A percentile compares a stretch with the other conserved stretches of the same genome.
Conservation (phyloP, 2,888 invertebrate genomes). For the Drosophila rubida region DNA sequence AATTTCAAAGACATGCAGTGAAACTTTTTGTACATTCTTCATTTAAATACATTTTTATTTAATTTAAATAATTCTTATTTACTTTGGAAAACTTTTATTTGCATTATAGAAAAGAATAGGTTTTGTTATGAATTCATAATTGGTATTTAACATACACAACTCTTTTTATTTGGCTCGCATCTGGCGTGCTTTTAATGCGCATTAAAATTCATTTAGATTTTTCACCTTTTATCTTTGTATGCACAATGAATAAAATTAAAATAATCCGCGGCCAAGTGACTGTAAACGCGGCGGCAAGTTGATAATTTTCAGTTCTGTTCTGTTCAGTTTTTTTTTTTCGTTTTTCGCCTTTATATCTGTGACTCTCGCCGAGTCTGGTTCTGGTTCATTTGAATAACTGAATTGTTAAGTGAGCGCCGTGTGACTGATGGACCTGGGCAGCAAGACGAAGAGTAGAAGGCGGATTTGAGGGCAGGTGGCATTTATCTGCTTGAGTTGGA, state of each 20-base stretch:
- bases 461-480: constrained; percentile 43
- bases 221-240: constrained; percentile 75
- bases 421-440: constrained; percentile 62
- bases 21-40: not conserved
- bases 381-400: constrained; percentile 72
- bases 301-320: constrained; percentile 46
- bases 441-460: not conserved
- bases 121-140: not conserved
- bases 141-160: constrained; percentile 13
- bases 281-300: constrained; percentile 50
- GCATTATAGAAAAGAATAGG: not conserved
- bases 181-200: constrained; percentile 47
- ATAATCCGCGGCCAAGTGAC: constrained; percentile 65
- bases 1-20: too few relatives aligned
- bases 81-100: too few relatives aligned
- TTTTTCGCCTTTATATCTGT: too few relatives aligned
- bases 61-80: too few relatives aligned
- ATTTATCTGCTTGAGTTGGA: constrained; percentile 58
- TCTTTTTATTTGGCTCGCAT: constrained; percentile 13
- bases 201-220: constrained; percentile 75
- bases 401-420: constrained; percentile 69
- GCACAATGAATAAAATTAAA: constrained; percentile 78
- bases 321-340: constrained; percentile 17
- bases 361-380: constrained; percentile 13
- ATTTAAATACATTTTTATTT: not conserved